Evolutionary conservation across 92 coral and sea anemone genomes (phyloP).

Genomic region (Heteractis magnifica): DNA sequence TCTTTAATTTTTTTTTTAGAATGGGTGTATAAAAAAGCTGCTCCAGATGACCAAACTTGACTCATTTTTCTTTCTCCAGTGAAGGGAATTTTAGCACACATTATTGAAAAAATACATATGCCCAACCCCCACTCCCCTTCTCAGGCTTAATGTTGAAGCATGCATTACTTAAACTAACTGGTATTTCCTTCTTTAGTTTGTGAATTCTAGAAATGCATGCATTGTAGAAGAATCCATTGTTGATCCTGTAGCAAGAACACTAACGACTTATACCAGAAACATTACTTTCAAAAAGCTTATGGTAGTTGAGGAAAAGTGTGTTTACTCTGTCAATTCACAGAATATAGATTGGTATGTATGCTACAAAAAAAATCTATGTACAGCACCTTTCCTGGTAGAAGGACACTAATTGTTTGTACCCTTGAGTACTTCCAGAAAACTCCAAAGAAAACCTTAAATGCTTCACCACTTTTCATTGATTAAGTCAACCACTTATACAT

Average conservation of each 20-base stretch:
- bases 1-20: too few species aligned
- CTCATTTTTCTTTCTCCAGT: too few species aligned
- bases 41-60: too few species aligned
- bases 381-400: neutral
- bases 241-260: slow-evolving; percentile 79
- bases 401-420: neutral
- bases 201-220: slow-evolving; percentile 80
- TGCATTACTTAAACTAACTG: neutral
- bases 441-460: too few species aligned
- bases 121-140: too few species aligned
- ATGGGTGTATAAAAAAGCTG: too few species aligned
- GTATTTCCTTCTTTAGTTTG: slow-evolving; percentile 53
- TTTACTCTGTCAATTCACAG: slow-evolving; percentile 78
- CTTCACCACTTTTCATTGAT: too few species aligned
- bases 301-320: slow-evolving; percentile 97
- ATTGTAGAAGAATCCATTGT: slow-evolving; percentile 87
- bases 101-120: too few species aligned
- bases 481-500: too few species aligned
- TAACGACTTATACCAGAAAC: slow-evolving; percentile 92
- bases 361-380: too few species aligned
- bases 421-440: neutral
- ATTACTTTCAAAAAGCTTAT: slow-evolving; percentile 78
- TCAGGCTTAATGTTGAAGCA: too few species aligned
- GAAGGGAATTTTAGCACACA: too few species aligned
- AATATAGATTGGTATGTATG: slow-evolving; percentile 81